These are phyloP conservation scores for Hydrophis major DNA, from an alignment of 2,797 vertebrate genomes.

Conservation along the genomic window DNA sequence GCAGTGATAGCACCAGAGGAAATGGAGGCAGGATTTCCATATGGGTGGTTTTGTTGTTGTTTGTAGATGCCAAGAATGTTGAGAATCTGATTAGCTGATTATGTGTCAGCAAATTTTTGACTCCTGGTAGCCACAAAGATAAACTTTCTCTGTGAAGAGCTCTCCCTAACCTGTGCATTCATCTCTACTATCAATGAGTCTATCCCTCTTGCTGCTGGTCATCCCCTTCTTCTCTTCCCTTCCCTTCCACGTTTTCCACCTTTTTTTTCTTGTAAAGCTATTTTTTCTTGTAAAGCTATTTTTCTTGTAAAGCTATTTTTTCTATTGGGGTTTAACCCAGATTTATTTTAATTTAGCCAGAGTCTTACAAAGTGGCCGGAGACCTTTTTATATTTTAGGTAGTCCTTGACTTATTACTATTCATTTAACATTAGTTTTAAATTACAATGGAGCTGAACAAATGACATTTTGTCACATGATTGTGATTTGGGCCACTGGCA, in stretches of 20 bases:
- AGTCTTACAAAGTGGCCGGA: background rate
- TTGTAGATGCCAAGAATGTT: background rate
- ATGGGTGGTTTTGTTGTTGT: background rate
- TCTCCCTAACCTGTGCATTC: background rate
- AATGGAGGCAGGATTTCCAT: background rate
- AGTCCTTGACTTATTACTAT: background rate
- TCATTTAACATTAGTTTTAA: background rate
- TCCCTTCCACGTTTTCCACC: background rate
- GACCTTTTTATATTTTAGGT: background rate
- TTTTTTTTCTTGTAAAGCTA: background rate
- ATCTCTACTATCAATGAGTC: background rate
- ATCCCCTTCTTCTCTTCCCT: background rate
- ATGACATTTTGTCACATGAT: background rate
- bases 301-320: background rate
- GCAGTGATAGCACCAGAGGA: background rate
- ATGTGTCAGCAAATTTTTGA: background rate
- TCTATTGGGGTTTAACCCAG: background rate
- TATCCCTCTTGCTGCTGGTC: background rate
- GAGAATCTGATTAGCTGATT: background rate
- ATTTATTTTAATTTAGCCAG: background rate
- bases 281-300: background rate
- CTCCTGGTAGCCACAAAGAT: background rate
- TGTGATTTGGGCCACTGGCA: background rate
- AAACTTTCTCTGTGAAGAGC: background rate
- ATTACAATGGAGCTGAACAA: background rate